A percentile compares a stretch with the other conserved stretches of the same genome.
These are phyloP conservation scores for Lacerta bilineata DNA, from an alignment of 2,797 vertebrate genomes.

Conservation along the genomic window DNA sequence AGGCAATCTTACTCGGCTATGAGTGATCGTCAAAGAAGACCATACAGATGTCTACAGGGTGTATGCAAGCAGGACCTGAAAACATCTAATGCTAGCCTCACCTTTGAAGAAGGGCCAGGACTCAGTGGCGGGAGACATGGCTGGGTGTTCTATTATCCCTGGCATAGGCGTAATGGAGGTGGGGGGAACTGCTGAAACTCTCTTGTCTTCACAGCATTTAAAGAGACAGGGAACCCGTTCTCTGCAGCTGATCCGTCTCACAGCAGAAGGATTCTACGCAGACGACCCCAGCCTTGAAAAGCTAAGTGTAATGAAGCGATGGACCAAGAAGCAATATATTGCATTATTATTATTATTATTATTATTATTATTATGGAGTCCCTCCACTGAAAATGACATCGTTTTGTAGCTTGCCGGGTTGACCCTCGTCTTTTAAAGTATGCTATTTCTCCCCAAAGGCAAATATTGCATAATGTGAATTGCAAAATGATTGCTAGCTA, in stretches of 20 bases:
- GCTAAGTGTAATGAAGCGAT: not conserved
- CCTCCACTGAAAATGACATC: not conserved
- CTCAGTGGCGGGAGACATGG: too few species aligned
- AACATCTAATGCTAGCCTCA: too few species aligned
- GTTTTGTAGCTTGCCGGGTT: not conserved
- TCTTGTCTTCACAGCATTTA: not conserved
- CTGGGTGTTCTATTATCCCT: too few species aligned
- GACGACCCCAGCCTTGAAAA: not conserved
- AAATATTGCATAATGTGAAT: not conserved
- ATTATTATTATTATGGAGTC: not conserved
- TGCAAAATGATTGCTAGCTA: slow-evolving; percentile 6
- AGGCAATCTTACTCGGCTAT: too few species aligned
- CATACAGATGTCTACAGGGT: too few species aligned
- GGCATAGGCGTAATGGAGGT: too few species aligned
- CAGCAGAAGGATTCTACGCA: not conserved
- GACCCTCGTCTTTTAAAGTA: not conserved
- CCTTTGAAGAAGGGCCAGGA: too few species aligned
- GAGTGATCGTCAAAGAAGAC: too few species aligned
- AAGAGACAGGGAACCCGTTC: not conserved
- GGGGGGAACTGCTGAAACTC: too few species aligned
- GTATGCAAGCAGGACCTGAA: too few species aligned
- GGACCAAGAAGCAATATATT: not conserved
- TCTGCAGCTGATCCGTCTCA: not conserved
- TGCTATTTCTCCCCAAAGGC: not conserved
- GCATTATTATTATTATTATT: too few species aligned